A percentile compares a stretch with the other conserved stretches of the same genome.
Evolutionary conservation across 1,140 invertebrate genomes (phyloP).

Genomic region (Diploscapter pachys): DNA sequence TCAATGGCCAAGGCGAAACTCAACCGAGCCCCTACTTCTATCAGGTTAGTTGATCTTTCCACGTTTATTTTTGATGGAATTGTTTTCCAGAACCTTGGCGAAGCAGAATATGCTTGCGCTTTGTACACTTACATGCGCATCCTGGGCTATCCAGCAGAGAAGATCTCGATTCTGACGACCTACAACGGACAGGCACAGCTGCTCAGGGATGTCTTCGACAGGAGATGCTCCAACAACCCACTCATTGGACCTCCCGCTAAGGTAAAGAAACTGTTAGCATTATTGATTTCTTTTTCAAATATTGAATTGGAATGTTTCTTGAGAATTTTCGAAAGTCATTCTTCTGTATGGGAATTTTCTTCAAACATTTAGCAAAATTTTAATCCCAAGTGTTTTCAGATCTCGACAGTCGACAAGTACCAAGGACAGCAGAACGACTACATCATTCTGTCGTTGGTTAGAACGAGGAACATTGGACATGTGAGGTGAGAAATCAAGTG

Average conservation of each 20-base stretch:
- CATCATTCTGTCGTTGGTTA: conserved; percentile 88
- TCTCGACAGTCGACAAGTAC: conserved; percentile 93
- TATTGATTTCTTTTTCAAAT: conserved; percentile 5
- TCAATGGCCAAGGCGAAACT: conserved; percentile 91
- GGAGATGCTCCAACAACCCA: conserved; percentile 88
- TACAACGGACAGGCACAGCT: conserved; percentile 99
- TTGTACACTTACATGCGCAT: conserved; percentile 98
- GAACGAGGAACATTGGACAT: conserved; percentile 92
- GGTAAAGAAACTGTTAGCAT: conserved; percentile 62
- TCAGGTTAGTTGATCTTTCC: conserved; percentile 67
- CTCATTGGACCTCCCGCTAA: conserved; percentile 92
- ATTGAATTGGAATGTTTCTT: neutral
- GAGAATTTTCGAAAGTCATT: neutral
- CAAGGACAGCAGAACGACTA: conserved; percentile 99
- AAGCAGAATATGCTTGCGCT: conserved; percentile 96
- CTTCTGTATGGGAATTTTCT: neutral
- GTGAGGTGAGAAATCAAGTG: conserved; percentile 62
- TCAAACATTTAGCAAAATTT: neutral
- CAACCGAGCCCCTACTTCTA: conserved; percentile 98
- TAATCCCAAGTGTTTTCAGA: conserved; percentile 49
- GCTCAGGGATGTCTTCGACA: conserved; percentile 81
- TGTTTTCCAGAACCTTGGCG: conserved; percentile 80
- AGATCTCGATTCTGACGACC: conserved; percentile 97
- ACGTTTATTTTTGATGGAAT: neutral
- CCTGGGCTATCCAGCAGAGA: conserved; percentile 90